Base-by-base conservation (phyloP, 2,113 vertebrate genomes). In the Apaloderma vittatum region DNA sequence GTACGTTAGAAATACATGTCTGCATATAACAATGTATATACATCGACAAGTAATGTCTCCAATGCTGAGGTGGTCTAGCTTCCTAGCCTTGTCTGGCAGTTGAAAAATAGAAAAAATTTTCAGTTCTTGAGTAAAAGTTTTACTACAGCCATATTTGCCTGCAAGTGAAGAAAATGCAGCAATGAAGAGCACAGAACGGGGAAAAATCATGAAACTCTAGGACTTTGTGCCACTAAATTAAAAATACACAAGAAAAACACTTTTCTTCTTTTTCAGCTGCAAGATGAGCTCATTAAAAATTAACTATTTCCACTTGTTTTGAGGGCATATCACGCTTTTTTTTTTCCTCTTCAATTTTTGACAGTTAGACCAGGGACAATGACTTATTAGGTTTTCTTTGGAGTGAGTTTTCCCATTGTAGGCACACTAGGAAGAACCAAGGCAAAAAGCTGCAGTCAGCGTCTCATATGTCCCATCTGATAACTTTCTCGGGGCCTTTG, bases 351-450 rank as follows among this genome's bases (percentile, higher is more conserved):
- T 97, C 96, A 89, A 96, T 94, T 88, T 96, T 97, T 93, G 86
- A 97, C 87, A 97, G 96, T 97, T 96, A 97, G 93, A 97, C 88
- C 82, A 96, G 98, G 98, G 98, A 98, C 98, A 98, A 98, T 97
- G 98, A 99, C 98, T 98, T 98, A 96, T 89, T 98, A 99, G 98
- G 98, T 99, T 98, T 98, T 99, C 99, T 99, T 99, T 99, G 99
- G 99, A 99, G 99, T 98, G 98, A 99, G 98, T 99, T 99, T 99
- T 99, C 99, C 98, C 98, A 98, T 97, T 98, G 98, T 99, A 99
- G 99, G 99, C 99, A 99, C 99, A 99, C 99, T 98, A 99, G 97
- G 98, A 99, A 98, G 98, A 99, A 99, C 98, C 99, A 99, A 99
- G 99, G 99, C 99, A 99, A 98, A 98, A 97, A 98, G 98, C 97